Evolutionary conservation across 2,888 invertebrate species (phyloP).

Genomic region (Formica aserva): DNA sequence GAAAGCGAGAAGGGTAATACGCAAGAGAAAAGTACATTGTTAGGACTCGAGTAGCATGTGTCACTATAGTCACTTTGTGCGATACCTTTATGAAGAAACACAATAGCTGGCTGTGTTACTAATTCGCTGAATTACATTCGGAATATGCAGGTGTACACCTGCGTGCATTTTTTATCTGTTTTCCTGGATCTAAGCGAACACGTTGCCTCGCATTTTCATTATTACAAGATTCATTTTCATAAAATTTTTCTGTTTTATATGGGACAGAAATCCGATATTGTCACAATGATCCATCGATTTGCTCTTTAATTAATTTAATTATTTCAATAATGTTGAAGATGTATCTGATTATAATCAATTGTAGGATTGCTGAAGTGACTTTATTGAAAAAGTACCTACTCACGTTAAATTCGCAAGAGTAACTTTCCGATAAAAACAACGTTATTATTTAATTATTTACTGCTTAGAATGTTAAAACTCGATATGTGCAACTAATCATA

Average conservation of each 20-base stretch:
- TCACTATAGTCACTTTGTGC: background rate
- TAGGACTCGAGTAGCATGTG: background rate
- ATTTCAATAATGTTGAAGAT: background rate
- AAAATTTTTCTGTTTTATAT: background rate
- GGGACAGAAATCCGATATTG: background rate
- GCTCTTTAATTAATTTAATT: background rate
- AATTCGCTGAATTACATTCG: background rate
- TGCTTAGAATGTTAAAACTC: conserved; percentile 17
- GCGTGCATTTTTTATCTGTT: background rate
- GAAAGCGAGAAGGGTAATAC: background rate
- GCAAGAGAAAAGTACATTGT: background rate
- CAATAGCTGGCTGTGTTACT: conserved; percentile 29
- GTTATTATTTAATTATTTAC: background rate
- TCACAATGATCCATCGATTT: background rate
- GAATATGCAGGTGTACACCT: conserved; percentile 14
- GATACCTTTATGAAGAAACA: conserved; percentile 19
- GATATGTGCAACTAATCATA: conserved; percentile 18
- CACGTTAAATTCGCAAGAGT: conserved; percentile 1
- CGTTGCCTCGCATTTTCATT: background rate
- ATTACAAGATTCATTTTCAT: background rate
- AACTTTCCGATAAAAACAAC: background rate
- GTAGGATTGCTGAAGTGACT: background rate
- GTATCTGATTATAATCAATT: background rate
- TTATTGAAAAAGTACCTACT: background rate
- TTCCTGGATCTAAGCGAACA: background rate